These are phyloP conservation scores for Drosophila mauritiana DNA, from an alignment of 1,140 invertebrate genomes.

Conservation along the genomic window DNA sequence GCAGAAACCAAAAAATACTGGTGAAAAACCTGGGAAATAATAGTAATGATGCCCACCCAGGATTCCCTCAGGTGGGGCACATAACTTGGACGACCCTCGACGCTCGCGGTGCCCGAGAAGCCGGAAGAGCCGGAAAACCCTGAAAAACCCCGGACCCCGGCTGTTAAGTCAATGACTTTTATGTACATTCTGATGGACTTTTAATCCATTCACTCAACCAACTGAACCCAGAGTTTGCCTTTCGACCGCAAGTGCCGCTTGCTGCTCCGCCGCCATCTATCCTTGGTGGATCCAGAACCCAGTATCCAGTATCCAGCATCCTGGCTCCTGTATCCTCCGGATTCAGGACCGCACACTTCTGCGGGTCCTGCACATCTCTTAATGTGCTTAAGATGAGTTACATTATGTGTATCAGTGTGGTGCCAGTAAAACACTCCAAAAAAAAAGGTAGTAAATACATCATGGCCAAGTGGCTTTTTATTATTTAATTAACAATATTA, in stretches of 20 bases:
- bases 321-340: conserved; percentile 11
- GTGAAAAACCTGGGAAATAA: conserved; percentile 5
- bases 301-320: not conserved
- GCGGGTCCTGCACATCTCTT: conserved; percentile 51
- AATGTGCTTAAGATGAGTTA: conserved; percentile 82
- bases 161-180: conserved; percentile 82
- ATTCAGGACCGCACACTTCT: conserved; percentile 14
- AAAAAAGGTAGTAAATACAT: not conserved
- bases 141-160: conserved; percentile 12
- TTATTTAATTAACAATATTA: not conserved
- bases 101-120: not conserved
- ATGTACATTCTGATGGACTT: conserved; percentile 82
- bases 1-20: not conserved
- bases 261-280: conserved; percentile 39
- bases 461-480: not conserved
- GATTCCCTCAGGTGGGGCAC: conserved; percentile 60
- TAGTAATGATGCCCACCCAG: conserved; percentile 64
- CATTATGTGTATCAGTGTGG: conserved; percentile 59
- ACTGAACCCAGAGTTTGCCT: conserved; percentile 17
- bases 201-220: conserved; percentile 72
- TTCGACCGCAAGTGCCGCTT: conserved; percentile 59
- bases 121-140: not conserved
- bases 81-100: conserved; percentile 31
- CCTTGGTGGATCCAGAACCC: not conserved
- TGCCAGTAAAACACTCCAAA: conserved; percentile 9